These are phyloP conservation scores for Sanderia malayensis DNA, from an alignment of 30 jellyfish, hydroid and myxozoan genomes.

Conservation along the genomic window DNA sequence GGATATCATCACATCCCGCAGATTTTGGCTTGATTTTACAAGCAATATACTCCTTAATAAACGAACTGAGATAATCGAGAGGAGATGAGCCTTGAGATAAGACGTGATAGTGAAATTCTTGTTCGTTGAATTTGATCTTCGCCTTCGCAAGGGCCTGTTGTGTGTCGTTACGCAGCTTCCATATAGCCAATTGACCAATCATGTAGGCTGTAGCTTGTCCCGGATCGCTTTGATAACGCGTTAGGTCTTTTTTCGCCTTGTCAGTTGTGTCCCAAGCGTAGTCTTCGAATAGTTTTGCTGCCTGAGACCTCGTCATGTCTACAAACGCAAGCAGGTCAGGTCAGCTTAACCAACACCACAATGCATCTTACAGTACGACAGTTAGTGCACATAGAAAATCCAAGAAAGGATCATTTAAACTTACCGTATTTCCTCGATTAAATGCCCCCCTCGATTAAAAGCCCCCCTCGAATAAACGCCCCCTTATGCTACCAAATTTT, in stretches of 20 bases:
- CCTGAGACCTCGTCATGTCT: constrained; percentile 79
- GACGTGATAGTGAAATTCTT: constrained; percentile 82
- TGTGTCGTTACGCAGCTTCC: constrained; percentile 88
- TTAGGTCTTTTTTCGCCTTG: constrained; percentile 80
- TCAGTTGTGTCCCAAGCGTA: constrained; percentile 95
- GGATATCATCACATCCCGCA: constrained; percentile 63
- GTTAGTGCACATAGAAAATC: no score
- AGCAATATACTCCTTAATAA: constrained; percentile 65
- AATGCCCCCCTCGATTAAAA: no score
- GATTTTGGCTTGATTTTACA: constrained; percentile 64
- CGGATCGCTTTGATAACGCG: constrained; percentile 90
- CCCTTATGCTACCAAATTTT: no score
- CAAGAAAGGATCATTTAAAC: no score
- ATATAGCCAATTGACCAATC: constrained; percentile 95
- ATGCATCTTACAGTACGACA: no score
- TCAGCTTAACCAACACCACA: no score
- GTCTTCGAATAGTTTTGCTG: constrained; percentile 66
- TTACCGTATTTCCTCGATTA: no score
- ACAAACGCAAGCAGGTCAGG: background rate
- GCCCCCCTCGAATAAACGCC: no score
- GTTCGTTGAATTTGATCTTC: constrained; percentile 59
- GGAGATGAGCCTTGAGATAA: constrained; percentile 97
- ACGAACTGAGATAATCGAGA: constrained; percentile 60
- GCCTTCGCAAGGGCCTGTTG: constrained; percentile 46
- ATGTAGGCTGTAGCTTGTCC: constrained; percentile 99